Conservation (phyloP, 2,888 invertebrate genomes). For the Tachina fera region DNA sequence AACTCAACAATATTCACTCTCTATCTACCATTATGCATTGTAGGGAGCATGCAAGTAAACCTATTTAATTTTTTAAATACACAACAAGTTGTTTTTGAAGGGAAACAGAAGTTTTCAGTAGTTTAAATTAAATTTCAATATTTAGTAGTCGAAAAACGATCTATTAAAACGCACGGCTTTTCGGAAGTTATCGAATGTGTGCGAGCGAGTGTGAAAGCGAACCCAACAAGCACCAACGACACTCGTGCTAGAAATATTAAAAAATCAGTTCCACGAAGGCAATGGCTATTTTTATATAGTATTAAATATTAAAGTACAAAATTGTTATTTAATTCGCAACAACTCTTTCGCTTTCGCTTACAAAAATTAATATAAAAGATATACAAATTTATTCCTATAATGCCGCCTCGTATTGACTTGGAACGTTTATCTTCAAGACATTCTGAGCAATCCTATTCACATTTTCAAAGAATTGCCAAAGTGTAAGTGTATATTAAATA, state of each 20-base stretch:
- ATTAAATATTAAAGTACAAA: not conserved
- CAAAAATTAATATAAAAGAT: not conserved
- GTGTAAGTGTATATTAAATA: constrained; percentile 77
- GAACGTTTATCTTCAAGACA: constrained; percentile 77
- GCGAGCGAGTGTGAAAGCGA: not conserved
- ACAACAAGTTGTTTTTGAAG: constrained; percentile 16
- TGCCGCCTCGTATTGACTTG: constrained; percentile 77
- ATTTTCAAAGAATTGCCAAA: constrained; percentile 81
- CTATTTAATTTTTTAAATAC: constrained; percentile 43
- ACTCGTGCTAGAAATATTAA: not conserved
- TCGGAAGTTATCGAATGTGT: not conserved
- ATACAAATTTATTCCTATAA: constrained; percentile 61
- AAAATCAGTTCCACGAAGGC: constrained; percentile 11
- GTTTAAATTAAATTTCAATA: constrained; percentile 20
- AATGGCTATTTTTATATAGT: constrained; percentile 38
- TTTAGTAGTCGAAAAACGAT: constrained; percentile 59
- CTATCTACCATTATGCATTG: not conserved
- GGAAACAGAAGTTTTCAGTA: constrained; percentile 56
- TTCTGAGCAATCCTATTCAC: constrained; percentile 79
- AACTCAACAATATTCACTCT: not conserved
- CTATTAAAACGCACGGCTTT: constrained; percentile 36
- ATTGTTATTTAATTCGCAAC: not conserved
- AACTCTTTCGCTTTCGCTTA: not conserved
- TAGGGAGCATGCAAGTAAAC: constrained; percentile 33
- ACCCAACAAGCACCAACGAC: constrained; percentile 25